Conservation (phyloP, 2,888 invertebrate species). For the Pseudococcus longispinus region DNA sequence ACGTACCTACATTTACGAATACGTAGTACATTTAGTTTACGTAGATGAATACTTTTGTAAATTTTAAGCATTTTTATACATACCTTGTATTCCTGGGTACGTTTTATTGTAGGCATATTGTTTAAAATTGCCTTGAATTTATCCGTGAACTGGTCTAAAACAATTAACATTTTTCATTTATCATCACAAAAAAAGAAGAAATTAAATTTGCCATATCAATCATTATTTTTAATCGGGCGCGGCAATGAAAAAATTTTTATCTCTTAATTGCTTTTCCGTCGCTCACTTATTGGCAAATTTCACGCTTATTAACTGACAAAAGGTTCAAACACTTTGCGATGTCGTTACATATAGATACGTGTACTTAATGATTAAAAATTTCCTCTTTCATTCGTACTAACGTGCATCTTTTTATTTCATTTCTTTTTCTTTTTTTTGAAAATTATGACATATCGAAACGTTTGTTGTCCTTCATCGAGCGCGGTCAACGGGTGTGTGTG, state of each 20-base stretch:
- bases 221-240: background rate
- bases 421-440: background rate
- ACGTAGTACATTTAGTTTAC: no score
- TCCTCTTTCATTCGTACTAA: background rate
- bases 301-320: background rate
- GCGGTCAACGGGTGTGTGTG: background rate
- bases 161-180: conserved; percentile 16
- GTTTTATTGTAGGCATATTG: background rate
- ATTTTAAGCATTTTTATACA: no score
- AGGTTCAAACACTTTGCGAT: background rate
- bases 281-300: conserved; percentile 12
- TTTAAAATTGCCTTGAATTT: background rate
- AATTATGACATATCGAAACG: background rate
- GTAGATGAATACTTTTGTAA: no score
- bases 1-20: no score
- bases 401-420: background rate
- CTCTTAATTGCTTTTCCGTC: background rate
- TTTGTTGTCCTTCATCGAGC: background rate
- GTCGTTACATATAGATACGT: background rate
- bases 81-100: no score
- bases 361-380: background rate
- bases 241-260: background rate
- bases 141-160: background rate
- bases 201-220: background rate
- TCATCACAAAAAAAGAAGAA: background rate